Evolutionary conservation across 2,113 vertebrate species (phyloP), one percentile per base, ranked within the genome.

Genomic region (Larimichthys polyactis): DNA sequence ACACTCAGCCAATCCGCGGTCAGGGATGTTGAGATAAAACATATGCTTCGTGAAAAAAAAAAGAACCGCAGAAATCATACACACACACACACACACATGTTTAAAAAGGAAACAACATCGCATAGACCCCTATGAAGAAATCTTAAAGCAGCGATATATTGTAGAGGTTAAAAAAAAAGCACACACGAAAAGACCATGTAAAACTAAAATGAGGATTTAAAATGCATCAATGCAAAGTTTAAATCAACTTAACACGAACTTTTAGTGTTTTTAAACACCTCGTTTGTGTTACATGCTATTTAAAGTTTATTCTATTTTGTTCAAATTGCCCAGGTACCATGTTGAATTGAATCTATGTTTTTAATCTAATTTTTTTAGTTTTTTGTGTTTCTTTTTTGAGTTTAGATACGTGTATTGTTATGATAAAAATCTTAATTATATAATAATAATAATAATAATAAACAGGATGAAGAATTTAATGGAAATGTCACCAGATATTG

Each of bases 1-100:
- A 84, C 70, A 75, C 59, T 54, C 82, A 88, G 75, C 92, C 89
- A 92, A 89, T 91, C 90, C 62, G 49, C 83, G 83, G 76, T 10
- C 68, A 73, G 70, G 55, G 62, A 81, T 79, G 68, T 29, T 77
- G 79, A 19, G 78, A 84, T 81, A 68, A 69, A 88, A 79, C 27
- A 60, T 46, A 71, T 66, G 54, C 44, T 49, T 55, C 11, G 44
- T 40, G 51, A 27, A 27, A 24, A 27, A 27, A 11, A 69, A 68
- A 67, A 81, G 60, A 73, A 49, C 40, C 32, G 62, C 52, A 71
- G 27, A 73, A 73, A 78, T 80, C 27, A 68, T 9, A n/a, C 0
- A 46, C 3, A 20, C 12, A 76, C 48, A n/a, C 0, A 46, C 3
- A 20, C 12, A 76, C 48, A 27, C 12, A 76, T 48, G 43, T 69